Conservation (phyloP, 2,113 vertebrate species). For the Hydrolagus affinis region DNA sequence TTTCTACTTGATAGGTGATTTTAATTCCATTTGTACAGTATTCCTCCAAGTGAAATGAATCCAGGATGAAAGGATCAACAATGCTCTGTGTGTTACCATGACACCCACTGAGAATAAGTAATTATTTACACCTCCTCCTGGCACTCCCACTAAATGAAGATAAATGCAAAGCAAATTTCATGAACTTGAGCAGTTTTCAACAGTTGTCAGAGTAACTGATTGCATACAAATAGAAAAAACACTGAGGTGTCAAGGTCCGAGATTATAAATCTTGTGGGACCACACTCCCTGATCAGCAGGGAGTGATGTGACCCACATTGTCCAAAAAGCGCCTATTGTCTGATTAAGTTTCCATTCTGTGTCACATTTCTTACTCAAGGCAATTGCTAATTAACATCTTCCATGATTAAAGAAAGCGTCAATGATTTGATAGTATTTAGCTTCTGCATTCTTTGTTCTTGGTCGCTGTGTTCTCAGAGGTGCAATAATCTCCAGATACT, state of each 20-base stretch:
- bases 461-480: too few relatives aligned
- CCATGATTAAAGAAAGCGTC: too few relatives aligned
- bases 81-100: not conserved
- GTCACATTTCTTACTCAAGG: not conserved
- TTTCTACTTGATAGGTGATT: too few relatives aligned
- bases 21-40: not conserved
- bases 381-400: constrained; percentile 13
- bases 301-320: not conserved
- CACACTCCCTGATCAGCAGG: not conserved
- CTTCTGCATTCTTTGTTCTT: too few relatives aligned
- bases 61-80: not conserved
- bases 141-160: constrained; percentile 5
- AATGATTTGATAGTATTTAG: not conserved
- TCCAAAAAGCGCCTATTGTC: not conserved
- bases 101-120: not conserved
- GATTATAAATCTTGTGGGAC: constrained; percentile 1
- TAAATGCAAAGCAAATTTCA: constrained; percentile 26
- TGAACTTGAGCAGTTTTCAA: constrained; percentile 29
- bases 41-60: not conserved
- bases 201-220: constrained; percentile 30
- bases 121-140: constrained; percentile 12
- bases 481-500: too few relatives aligned
- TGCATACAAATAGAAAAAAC: not conserved
- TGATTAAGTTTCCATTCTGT: not conserved
- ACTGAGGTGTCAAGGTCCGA: constrained; percentile 4